Percentiles rank a stretch among this genome's conserved stretches.
Evolutionary conservation across 2,113 vertebrate species (phyloP).

Genomic region (Puffinus mauretanicus): DNA sequence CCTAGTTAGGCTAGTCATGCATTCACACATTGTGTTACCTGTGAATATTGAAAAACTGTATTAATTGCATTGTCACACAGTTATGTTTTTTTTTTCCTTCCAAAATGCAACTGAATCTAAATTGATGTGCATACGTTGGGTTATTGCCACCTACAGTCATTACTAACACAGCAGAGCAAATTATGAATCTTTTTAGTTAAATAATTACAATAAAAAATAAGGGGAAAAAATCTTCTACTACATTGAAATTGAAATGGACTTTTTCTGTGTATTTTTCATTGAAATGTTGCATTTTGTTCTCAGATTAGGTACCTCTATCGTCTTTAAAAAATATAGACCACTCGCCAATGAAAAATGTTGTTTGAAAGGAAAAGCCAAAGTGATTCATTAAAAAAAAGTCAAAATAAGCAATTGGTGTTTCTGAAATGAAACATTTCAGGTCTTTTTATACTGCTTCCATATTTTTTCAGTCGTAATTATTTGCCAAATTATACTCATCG

Average conservation of each 20-base stretch:
- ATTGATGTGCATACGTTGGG: background rate
- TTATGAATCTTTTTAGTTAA: background rate
- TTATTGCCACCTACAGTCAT: background rate
- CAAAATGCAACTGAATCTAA: background rate
- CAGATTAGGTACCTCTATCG: background rate
- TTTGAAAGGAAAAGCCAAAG: constrained; percentile 27
- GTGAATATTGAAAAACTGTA: background rate
- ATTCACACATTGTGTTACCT: background rate
- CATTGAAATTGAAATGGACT: background rate
- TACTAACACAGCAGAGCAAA: background rate
- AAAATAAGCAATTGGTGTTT: constrained; percentile 57
- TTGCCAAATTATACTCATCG: constrained; percentile 35
- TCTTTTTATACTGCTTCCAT: constrained; percentile 26
- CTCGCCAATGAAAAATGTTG: background rate
- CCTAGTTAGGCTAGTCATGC: background rate
- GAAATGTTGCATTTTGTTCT: background rate
- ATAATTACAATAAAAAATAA: constrained; percentile 1
- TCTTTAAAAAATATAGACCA: background rate
- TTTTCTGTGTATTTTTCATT: background rate
- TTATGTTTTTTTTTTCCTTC: background rate
- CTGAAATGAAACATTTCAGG: constrained; percentile 41
- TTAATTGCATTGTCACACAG: background rate
- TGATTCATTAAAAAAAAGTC: constrained; percentile 52
- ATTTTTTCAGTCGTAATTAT: constrained; percentile 35
- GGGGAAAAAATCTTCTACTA: background rate